Base-by-base conservation (phyloP, 2,113 vertebrate genomes). In the Dipodomys merriami region DNA sequence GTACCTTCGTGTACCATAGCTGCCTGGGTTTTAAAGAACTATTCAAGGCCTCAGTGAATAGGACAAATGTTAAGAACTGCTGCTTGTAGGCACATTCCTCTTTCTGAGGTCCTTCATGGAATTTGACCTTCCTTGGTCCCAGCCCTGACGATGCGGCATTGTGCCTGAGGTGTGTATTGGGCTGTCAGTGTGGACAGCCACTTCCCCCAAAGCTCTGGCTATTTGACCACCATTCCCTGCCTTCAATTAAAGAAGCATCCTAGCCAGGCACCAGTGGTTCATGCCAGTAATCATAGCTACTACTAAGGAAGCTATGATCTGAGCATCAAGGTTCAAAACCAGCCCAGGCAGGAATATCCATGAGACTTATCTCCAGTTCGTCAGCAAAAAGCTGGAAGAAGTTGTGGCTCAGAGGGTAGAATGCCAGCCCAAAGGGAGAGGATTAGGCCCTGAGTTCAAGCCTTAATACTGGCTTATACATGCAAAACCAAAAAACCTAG, bases 31-130 rank as follows among this genome's bases (percentile, higher is more conserved):
- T 93, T 88, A 76, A 67, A 90, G 44, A 86, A 77, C 68, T 90
- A n/a, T 20, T 93, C 15, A 94, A 94, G 92, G 10, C 23, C 68
- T 80, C 29, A 65, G 53, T 89, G 62, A 86, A 76, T 57, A 77
- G 84, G 49, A 44, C 84, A 93, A 86, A 88, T 11, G 23, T 72
- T 68, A 86, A 71, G 67, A 89, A 77, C 53, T 27, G 33, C 67
- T 60, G 64, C 80, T 86, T 85, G 76, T 60, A 67, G 95, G 82
- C 1, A 77, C 29, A 71, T 94, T 91, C 69, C 33, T 87, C 46
- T 39, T 90, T 71, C 64, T 77, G 71, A 90, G 62, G 44, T 83
- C n/a, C 30, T 91, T 95, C 39, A 94, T 88, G 77, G 73, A 91
- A 82, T 94, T 79, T 94, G 78, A 78, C 30, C 23, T 86, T 13